phyloP scores from a whole-genome alignment of 2,113 vertebrate genomes.

The Cyprichromis sp. region DNA sequence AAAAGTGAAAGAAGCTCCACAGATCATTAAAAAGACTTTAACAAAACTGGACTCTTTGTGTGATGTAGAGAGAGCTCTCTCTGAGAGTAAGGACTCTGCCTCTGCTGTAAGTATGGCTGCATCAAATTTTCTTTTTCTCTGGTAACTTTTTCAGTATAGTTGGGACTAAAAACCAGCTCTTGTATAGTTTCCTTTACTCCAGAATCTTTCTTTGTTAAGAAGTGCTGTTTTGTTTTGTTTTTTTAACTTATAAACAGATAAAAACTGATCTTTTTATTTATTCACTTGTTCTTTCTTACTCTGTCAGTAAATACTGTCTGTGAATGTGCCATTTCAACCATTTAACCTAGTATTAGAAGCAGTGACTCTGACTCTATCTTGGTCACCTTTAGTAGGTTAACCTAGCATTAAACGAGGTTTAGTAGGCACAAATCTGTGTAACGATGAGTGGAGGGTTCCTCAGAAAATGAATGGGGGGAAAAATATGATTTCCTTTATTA shows the following conservation, averaged over 20 bases:
- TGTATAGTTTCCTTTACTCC: neutral
- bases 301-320: neutral
- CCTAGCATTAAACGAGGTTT: neutral
- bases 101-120: constrained; percentile 76
- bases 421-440: neutral
- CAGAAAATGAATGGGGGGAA: neutral
- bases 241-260: neutral
- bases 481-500: neutral
- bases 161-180: neutral
- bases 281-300: neutral
- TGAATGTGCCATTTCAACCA: neutral
- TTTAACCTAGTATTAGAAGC: neutral
- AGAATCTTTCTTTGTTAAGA: neutral
- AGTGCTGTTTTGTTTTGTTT: neutral
- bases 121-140: neutral
- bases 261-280: neutral
- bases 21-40: constrained; percentile 70
- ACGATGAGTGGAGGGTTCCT: neutral
- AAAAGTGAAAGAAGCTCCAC: constrained; percentile 79
- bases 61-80: constrained; percentile 82
- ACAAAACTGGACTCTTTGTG: constrained; percentile 79
- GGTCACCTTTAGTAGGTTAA: neutral
- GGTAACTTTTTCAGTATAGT: neutral
- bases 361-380: neutral
- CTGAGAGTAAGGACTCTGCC: constrained; percentile 85